These are phyloP conservation scores for Barypeithes pellucidus DNA, from an alignment of 2,888 invertebrate genomes.

Conservation along the genomic window DNA sequence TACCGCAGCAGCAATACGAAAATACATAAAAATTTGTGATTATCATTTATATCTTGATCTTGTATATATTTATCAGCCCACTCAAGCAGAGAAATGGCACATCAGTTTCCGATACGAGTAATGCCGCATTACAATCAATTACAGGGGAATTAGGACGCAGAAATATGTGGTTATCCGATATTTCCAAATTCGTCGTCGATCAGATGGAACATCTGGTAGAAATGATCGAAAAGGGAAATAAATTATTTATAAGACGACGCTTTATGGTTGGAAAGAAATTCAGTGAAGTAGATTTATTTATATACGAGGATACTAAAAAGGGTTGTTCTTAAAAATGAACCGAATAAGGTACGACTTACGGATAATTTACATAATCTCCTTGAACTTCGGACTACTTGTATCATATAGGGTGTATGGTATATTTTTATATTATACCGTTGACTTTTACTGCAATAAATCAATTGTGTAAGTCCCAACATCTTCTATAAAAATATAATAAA, in stretches of 20 bases:
- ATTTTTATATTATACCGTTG: no score
- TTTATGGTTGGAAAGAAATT: conserved; percentile 29
- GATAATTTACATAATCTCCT: no score
- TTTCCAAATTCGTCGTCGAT: conserved; percentile 39
- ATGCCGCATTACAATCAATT: conserved; percentile 7
- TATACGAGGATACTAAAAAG: no score
- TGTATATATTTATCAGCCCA: background rate
- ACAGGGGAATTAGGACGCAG: conserved; percentile 33
- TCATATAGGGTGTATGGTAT: no score
- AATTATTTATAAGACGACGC: conserved; percentile 37
- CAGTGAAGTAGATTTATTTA: conserved; percentile 23
- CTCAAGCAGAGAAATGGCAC: conserved; percentile 17
- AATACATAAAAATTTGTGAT: background rate
- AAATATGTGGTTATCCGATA: conserved; percentile 36
- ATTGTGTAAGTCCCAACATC: no score
- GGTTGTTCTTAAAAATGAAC: no score
- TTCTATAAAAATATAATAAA: no score
- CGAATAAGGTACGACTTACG: no score
- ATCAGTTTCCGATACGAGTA: conserved; percentile 11
- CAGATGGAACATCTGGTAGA: conserved; percentile 38
- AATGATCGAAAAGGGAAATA: conserved; percentile 35
- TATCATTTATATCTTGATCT: background rate
- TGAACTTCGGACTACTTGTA: no score
- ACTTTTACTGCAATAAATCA: no score
- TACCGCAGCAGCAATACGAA: background rate